phyloP scores from a whole-genome alignment of 2,888 invertebrate species.

The Helleia helle region DNA sequence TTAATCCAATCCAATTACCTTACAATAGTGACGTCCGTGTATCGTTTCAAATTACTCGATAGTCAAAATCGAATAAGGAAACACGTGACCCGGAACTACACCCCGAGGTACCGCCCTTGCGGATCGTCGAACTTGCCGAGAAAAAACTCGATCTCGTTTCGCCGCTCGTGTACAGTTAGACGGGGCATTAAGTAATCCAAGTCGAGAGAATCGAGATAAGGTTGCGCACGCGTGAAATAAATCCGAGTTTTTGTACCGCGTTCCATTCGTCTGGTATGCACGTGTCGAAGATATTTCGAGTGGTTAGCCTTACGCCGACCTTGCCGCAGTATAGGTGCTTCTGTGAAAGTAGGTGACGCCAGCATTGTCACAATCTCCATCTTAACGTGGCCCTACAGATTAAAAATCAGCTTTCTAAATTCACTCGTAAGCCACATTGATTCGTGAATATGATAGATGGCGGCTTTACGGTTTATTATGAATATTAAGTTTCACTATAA shows the following conservation, averaged over 20 bases:
- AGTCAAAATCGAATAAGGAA: constrained; percentile 15
- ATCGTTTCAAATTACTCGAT: constrained; percentile 10
- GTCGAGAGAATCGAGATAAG: constrained; percentile 65
- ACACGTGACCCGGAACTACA: constrained; percentile 29
- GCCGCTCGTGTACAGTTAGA: constrained; percentile 64
- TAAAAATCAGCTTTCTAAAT: constrained; percentile 55
- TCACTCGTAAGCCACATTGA: constrained; percentile 24
- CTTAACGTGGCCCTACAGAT: constrained; percentile 36
- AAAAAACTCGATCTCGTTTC: constrained; percentile 68
- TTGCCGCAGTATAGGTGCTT: constrained; percentile 51
- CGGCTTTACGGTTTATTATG: constrained; percentile 3
- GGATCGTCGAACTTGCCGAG: constrained; percentile 59
- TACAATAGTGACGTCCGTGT: background rate
- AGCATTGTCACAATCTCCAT: constrained; percentile 16
- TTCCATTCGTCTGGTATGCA: constrained; percentile 47
- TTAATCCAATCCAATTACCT: constrained; percentile 4
- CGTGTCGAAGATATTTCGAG: constrained; percentile 66
- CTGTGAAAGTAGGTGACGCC: constrained; percentile 65
- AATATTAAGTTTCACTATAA: constrained; percentile 3
- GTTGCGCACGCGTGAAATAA: constrained; percentile 73
- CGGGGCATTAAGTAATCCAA: constrained; percentile 69
- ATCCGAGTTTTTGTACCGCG: constrained; percentile 67
- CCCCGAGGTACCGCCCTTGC: constrained; percentile 40
- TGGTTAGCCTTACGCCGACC: constrained; percentile 72
- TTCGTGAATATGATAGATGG: constrained; percentile 21